A percentile compares a stretch with the other conserved stretches of the same genome.
Evolutionary conservation across 2,797 vertebrate genomes (phyloP).

Genomic region (Zalophus californianus): DNA sequence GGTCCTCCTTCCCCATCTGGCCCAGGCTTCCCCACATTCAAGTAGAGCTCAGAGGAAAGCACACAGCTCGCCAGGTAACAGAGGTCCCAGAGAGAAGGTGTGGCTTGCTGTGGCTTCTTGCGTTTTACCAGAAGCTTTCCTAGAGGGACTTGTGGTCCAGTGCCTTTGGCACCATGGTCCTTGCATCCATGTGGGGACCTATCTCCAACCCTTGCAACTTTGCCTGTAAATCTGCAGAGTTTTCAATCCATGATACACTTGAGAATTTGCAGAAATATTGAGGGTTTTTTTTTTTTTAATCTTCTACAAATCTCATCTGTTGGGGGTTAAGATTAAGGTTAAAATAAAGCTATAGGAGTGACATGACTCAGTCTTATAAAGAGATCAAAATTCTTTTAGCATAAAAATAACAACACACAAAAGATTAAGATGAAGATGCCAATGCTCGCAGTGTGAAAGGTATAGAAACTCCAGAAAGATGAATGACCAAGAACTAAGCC

Average conservation of each 20-base stretch:
- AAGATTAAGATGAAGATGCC: not conserved
- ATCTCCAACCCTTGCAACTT: not conserved
- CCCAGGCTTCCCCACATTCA: not conserved
- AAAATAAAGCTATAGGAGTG: not conserved
- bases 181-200: not conserved
- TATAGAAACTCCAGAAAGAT: not conserved
- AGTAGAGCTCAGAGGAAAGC: not conserved
- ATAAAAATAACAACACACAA: not conserved
- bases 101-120: not conserved
- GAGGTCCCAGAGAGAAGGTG: not conserved
- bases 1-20: no score
- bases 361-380: not conserved
- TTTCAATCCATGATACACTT: not conserved
- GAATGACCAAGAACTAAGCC: not conserved
- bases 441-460: not conserved
- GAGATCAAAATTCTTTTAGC: not conserved
- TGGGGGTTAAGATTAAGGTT: not conserved
- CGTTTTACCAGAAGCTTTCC: not conserved
- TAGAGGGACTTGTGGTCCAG: not conserved
- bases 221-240: not conserved
- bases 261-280: not conserved
- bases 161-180: not conserved
- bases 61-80: no score
- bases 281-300: not conserved
- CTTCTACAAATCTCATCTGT: not conserved